Base-by-base conservation (phyloP, 92 coral and sea anemone species). In the Siderastrea siderea region DNA sequence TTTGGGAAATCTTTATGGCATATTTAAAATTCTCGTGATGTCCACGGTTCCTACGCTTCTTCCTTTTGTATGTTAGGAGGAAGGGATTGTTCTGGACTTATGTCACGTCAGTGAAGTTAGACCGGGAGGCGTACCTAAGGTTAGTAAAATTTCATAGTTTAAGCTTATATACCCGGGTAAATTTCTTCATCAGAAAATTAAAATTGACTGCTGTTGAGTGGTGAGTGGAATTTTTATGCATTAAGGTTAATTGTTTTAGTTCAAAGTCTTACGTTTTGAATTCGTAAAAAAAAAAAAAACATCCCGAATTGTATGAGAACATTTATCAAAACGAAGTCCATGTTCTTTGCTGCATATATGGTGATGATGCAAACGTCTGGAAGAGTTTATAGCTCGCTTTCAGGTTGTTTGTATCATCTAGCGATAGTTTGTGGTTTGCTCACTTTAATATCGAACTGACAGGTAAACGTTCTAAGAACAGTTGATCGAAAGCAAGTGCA, bases 101-200 rank as follows among this genome's bases (percentile, higher is more conserved):
- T 94, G 96, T 74, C 83, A 89, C 77, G 94, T 95, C 67, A 93
- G 86, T 43, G 98, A 95, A 86, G 96, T 95, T 7, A 87, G 98
- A 51, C 90, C 86, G 0, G 98, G 95, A 53, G 93, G 87, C 84
- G 89, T 91, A 72, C 98, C 98, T 0, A 95, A 95, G 96, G 98
- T 95, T 80, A 19, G 80, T 84, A 49, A 46, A 64, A 47, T 50
- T 58, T 61, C 2, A 5, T 14, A 57, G 45, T 54, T 45, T 46
- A 57, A 58, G n/a, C 47, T 76, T 3, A 1, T 10, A 38, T 3
- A 0, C 74, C 3, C 4, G 49, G 13, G 54, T 11, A 8, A 14
- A 55, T 68, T 55, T 5, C 6, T 5, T 71, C 49, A 51, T 57
- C 61, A 14, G 12, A 59, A 71, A 82, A 71, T 71, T 47, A 17